phyloP scores from a whole-genome alignment of 2,113 vertebrate genomes.

The Uria lomvia region DNA sequence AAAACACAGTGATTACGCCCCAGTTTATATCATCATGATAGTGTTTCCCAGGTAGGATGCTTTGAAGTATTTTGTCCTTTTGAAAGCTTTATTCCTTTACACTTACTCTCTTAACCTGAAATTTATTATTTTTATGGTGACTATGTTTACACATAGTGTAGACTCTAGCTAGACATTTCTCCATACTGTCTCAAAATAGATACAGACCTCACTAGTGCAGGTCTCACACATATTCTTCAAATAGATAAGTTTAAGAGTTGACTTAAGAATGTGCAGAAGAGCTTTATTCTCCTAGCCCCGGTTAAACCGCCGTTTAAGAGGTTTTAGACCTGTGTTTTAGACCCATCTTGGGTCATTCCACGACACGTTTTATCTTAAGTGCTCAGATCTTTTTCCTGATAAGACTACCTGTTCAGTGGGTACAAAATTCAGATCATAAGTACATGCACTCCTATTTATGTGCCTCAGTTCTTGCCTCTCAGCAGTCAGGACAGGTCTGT shows the following conservation, averaged over 20 bases:
- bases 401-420: background rate
- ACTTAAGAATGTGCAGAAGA: background rate
- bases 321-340: too few relatives aligned
- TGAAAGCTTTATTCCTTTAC: background rate
- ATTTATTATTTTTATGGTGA: background rate
- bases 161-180: background rate
- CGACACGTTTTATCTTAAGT: background rate
- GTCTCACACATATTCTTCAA: background rate
- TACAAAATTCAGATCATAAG: background rate
- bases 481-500: background rate
- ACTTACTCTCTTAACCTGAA: background rate
- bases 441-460: background rate
- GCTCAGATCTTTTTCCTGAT: background rate
- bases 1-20: background rate
- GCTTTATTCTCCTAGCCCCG: background rate
- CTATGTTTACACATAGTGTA: background rate
- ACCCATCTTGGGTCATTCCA: background rate
- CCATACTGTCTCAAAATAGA: background rate
- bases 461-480: background rate
- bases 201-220: background rate
- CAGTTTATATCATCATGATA: background rate
- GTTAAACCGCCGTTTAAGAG: background rate
- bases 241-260: background rate
- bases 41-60: background rate
- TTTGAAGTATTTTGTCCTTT: background rate